Percentiles rank a stretch among this genome's conserved stretches.
These are phyloP conservation scores for Synanthedon vespiformis DNA, from an alignment of 2,888 invertebrate species.

Conservation along the genomic window DNA sequence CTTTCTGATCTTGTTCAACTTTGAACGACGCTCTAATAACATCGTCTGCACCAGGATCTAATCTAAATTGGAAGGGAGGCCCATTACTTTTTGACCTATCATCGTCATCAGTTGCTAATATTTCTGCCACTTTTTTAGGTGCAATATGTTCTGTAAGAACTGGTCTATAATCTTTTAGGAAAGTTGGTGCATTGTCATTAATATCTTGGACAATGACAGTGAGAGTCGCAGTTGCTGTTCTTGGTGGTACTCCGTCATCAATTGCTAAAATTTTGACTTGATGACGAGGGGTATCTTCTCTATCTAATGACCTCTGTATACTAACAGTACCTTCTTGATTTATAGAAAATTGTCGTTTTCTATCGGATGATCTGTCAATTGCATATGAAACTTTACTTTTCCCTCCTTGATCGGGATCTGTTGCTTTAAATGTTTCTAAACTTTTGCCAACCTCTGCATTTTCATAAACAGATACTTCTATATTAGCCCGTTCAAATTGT, in stretches of 20 bases:
- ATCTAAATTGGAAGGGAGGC: slow-evolving; percentile 94
- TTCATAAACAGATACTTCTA: slow-evolving; percentile 91
- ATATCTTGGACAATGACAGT: slow-evolving; percentile 96
- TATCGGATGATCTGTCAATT: slow-evolving; percentile 91
- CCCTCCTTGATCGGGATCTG: slow-evolving; percentile 95
- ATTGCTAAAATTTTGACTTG: slow-evolving; percentile 96
- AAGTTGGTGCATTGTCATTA: slow-evolving; percentile 94
- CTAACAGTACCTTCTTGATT: slow-evolving; percentile 95
- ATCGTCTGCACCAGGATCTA: slow-evolving; percentile 94
- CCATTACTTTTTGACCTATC: slow-evolving; percentile 95
- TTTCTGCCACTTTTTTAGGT: slow-evolving; percentile 92
- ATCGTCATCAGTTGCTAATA: slow-evolving; percentile 93
- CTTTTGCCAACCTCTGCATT: slow-evolving; percentile 92
- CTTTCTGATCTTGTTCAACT: slow-evolving; percentile 97
- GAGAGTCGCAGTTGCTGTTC: slow-evolving; percentile 92
- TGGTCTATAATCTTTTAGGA: slow-evolving; percentile 91
- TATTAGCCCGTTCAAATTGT: slow-evolving; percentile 92
- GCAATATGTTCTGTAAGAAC: slow-evolving; percentile 94
- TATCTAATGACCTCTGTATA: slow-evolving; percentile 90
- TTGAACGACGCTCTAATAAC: slow-evolving; percentile 94
- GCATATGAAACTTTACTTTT: slow-evolving; percentile 92
- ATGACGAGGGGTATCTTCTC: slow-evolving; percentile 95
- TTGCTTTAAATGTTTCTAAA: slow-evolving; percentile 93
- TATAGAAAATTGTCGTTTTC: slow-evolving; percentile 93
- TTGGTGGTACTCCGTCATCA: slow-evolving; percentile 92